Conservation (phyloP, 2,113 vertebrate species). For the Lamprotornis superbus region DNA sequence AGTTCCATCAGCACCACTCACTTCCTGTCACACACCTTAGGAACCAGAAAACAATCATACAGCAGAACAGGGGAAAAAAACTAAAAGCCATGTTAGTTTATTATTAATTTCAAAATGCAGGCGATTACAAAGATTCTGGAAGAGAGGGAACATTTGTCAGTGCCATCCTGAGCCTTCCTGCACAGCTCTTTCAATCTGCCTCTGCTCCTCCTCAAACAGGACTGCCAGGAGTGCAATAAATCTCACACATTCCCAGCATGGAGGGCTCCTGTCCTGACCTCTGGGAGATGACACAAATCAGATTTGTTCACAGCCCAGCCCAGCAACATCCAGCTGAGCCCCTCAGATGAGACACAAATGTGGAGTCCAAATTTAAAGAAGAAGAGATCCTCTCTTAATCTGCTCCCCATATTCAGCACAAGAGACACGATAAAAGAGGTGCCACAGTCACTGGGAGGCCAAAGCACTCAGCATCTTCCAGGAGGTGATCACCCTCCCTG, state of each 20-base stretch:
- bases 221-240: neutral
- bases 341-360: rapidly evolving
- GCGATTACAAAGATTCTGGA: neutral
- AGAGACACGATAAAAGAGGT: neutral
- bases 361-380: neutral
- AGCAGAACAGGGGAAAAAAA: neutral
- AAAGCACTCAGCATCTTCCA: neutral
- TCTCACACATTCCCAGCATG: neutral
- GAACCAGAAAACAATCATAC: neutral
- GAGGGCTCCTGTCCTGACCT: neutral
- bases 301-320: neutral
- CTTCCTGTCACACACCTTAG: neutral
- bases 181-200: neutral
- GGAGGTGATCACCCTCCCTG: neutral
- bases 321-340: neutral
- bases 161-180: neutral
- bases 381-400: neutral
- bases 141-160: neutral
- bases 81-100: neutral
- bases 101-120: neutral
- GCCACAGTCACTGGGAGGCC: neutral
- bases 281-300: neutral
- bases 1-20: neutral
- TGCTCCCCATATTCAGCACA: no score
- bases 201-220: neutral